phyloP scores from a whole-genome alignment of 2,113 vertebrate genomes.

The Etheostoma spectabile region DNA sequence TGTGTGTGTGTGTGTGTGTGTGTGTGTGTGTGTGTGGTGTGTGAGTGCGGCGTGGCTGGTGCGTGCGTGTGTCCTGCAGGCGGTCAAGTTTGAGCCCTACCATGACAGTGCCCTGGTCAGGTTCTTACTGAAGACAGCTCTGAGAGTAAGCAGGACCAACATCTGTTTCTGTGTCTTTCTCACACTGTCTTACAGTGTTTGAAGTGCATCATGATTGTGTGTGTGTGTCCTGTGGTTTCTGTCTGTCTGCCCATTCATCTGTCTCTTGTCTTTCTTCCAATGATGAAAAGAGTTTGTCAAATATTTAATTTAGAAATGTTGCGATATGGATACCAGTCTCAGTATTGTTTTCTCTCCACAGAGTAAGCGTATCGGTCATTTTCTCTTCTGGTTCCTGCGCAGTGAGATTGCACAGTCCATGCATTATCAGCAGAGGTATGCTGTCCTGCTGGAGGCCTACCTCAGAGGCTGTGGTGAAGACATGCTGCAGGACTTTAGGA shows the following conservation, averaged over 20 bases:
- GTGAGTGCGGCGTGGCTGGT: too few relatives aligned
- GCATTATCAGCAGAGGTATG: constrained; percentile 97
- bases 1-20: neutral
- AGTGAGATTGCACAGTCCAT: constrained; percentile 99
- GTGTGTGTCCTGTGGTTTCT: neutral
- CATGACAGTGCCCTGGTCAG: constrained; percentile 96
- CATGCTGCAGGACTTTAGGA: constrained; percentile 93
- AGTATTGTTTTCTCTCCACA: constrained; percentile 60
- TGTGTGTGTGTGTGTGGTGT: constrained; percentile 14
- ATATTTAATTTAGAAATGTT: neutral
- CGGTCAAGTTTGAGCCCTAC: constrained; percentile 98
- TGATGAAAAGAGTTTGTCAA: neutral
- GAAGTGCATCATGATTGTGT: neutral
- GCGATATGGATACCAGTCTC: too few relatives aligned
- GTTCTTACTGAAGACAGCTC: constrained; percentile 94
- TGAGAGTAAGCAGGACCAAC: constrained; percentile 87
- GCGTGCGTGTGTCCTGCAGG: constrained; percentile 83
- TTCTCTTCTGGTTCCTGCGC: constrained; percentile 98
- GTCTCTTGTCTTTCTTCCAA: neutral
- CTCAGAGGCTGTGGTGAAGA: constrained; percentile 93
- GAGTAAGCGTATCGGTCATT: constrained; percentile 98
- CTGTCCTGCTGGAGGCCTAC: constrained; percentile 95
- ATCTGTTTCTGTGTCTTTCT: neutral
- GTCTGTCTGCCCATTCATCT: neutral
- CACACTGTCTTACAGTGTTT: neutral